Evolutionary conservation across 2,888 invertebrate genomes (phyloP).

Genomic region (Melieria crassipennis): DNA sequence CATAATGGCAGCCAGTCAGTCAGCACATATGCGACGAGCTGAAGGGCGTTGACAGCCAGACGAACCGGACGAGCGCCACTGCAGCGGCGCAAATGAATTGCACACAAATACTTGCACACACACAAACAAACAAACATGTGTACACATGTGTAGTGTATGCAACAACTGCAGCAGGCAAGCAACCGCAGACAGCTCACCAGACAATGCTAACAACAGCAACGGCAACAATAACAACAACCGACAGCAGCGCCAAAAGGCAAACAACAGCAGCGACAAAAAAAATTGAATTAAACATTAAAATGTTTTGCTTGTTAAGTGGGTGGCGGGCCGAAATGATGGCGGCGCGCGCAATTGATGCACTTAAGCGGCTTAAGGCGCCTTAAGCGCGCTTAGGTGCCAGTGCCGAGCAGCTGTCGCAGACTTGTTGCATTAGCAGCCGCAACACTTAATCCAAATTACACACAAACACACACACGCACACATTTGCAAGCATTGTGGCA

Average conservation of each 20-base stretch:
- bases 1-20: background rate
- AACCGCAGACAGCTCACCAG: constrained; percentile 11
- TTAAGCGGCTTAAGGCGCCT: no score
- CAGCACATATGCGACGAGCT: background rate
- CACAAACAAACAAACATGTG: background rate
- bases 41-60: background rate
- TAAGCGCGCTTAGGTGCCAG: no score
- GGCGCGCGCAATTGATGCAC: no score
- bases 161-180: background rate
- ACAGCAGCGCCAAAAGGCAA: no score
- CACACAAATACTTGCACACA: background rate
- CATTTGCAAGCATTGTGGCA: no score
- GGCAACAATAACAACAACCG: background rate
- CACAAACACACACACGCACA: no score
- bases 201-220: background rate
- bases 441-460: no score
- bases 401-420: no score
- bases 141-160: background rate
- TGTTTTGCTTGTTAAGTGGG: background rate
- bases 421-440: no score
- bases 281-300: background rate
- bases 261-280: background rate
- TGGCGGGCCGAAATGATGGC: no score
- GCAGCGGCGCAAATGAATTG: no score
- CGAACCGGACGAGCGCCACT: no score